phyloP scores from a whole-genome alignment of 2,797 vertebrate species.

The Melanotaenia pygmaea region DNA sequence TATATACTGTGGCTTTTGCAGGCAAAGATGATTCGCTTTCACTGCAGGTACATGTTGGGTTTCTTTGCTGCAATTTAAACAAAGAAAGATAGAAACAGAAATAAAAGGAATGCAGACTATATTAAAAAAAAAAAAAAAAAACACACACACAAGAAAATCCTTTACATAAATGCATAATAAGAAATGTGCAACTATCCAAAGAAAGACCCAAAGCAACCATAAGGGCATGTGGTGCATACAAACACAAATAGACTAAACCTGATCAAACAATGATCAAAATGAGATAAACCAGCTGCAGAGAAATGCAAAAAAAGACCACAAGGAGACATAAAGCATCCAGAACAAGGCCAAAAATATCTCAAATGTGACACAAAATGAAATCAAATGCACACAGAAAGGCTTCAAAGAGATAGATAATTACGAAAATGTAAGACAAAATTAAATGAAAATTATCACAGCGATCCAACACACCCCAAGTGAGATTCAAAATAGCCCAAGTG shows the following conservation, averaged over 20 bases:
- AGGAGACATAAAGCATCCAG: background rate
- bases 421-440: background rate
- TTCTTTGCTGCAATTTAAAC: too few relatives aligned
- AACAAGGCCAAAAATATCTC: background rate
- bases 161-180: background rate
- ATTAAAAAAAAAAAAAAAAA: background rate
- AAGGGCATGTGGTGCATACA: background rate
- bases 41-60: too few relatives aligned
- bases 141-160: background rate
- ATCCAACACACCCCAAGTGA: background rate
- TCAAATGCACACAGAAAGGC: background rate
- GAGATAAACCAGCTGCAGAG: background rate
- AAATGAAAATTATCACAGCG: too few relatives aligned
- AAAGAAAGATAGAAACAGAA: background rate
- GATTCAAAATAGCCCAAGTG: background rate
- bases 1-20: too few relatives aligned
- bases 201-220: background rate
- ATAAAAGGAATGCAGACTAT: too few relatives aligned
- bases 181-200: background rate
- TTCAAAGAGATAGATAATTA: background rate
- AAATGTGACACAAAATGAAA: background rate
- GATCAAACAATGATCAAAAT: background rate
- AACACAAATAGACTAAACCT: too few relatives aligned
- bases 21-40: too few relatives aligned
- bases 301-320: background rate